Conservation (phyloP, 1,140 invertebrate genomes). For the Drosophila nigrodunni region DNA sequence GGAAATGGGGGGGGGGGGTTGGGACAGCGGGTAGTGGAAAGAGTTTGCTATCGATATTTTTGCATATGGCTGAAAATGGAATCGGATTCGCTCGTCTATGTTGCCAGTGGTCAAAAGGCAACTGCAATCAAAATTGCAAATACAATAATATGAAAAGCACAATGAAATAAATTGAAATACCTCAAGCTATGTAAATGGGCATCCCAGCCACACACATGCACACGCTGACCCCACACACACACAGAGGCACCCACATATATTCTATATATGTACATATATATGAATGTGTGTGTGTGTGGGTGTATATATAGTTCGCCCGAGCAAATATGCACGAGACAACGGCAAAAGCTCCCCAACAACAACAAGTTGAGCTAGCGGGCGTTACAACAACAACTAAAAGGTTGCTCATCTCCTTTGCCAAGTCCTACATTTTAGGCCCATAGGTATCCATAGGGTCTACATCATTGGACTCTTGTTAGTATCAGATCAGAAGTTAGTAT, state of each 20-base stretch:
- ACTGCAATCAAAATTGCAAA: conserved; percentile 82
- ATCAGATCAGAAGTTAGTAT: conserved; percentile 13
- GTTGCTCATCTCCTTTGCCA: conserved; percentile 24
- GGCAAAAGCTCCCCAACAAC: conserved; percentile 13
- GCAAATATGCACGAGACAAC: conserved; percentile 43
- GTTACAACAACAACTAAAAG: conserved; percentile 32
- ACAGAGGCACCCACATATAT: conserved; percentile 27
- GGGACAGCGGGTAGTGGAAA: neutral
- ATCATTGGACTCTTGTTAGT: conserved; percentile 35
- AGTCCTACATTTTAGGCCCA: conserved; percentile 24
- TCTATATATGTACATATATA: conserved; percentile 24
- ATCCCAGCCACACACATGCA: conserved; percentile 35
- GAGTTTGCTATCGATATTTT: conserved; percentile 39
- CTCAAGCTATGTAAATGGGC: conserved; percentile 77
- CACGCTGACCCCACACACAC: conserved; percentile 28
- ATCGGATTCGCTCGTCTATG: conserved; percentile 41
- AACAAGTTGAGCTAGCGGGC: conserved; percentile 22
- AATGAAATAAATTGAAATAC: conserved; percentile 83
- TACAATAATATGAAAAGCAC: conserved; percentile 82
- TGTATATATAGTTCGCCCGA: neutral
- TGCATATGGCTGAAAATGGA: conserved; percentile 51
- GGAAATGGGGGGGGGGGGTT: neutral
- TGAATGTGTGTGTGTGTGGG: too few relatives aligned
- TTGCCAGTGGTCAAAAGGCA: conserved; percentile 60
- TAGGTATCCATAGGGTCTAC: conserved; percentile 21